Evolutionary conservation across 2,113 vertebrate genomes (phyloP).

Genomic region (Coptodon bakossiorum): DNA sequence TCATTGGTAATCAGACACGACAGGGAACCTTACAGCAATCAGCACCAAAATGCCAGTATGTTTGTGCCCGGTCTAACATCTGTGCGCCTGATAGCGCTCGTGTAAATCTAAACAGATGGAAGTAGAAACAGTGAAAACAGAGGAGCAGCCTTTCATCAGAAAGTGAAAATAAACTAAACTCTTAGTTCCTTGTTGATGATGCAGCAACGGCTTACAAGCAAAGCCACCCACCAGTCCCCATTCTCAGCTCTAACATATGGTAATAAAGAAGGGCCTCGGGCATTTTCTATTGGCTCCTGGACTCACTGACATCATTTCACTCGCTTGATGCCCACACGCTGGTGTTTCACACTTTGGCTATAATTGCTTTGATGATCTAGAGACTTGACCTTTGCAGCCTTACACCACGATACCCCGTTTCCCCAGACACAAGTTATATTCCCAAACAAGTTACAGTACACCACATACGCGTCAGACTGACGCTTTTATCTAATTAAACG

Average conservation of each 20-base stretch:
- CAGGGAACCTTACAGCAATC: not conserved
- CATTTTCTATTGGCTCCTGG: slow-evolving; percentile 52
- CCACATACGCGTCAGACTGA: not conserved
- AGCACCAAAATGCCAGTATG: not conserved
- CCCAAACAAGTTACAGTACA: not conserved
- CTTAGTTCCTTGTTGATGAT: not conserved
- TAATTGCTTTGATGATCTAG: slow-evolving; percentile 38
- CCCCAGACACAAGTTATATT: not conserved
- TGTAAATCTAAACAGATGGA: not conserved
- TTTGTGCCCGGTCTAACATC: not conserved
- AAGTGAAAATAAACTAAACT: slow-evolving; percentile 4
- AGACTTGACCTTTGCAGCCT: slow-evolving; percentile 31
- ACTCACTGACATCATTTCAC: slow-evolving; percentile 47
- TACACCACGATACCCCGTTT: not conserved
- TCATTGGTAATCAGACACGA: not conserved
- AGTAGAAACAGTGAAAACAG: not conserved
- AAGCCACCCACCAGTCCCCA: slow-evolving; percentile 26
- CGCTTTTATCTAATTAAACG: not conserved
- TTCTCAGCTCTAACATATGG: slow-evolving; percentile 61
- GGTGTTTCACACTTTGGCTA: slow-evolving; percentile 35
- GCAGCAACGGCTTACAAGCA: slow-evolving; percentile 9
- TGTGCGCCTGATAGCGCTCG: not conserved
- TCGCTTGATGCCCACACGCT: slow-evolving; percentile 25
- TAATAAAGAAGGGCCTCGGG: slow-evolving; percentile 47
- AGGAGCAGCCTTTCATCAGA: not conserved